Conservation (phyloP, 2,797 vertebrate species). For the Spea hammondii region DNA sequence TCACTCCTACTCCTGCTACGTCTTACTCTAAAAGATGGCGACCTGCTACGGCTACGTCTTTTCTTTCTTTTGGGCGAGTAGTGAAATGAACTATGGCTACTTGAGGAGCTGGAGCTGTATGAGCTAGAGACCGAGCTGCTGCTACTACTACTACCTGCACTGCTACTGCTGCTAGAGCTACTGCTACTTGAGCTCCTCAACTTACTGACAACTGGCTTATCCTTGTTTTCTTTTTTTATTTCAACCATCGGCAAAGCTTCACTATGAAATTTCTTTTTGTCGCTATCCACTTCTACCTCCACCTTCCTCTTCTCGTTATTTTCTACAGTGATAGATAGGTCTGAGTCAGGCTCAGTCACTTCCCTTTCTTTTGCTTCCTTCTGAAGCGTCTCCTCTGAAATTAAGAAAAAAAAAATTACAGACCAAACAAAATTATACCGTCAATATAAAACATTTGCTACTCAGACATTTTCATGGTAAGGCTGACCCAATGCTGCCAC, state of each 20-base stretch:
- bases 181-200: slow-evolving; percentile 78
- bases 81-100: slow-evolving; percentile 88
- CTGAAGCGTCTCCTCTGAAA: slow-evolving; percentile 83
- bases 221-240: slow-evolving; percentile 78
- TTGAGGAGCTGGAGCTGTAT: slow-evolving; percentile 85
- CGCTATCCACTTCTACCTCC: slow-evolving; percentile 79
- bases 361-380: slow-evolving; percentile 85
- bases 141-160: slow-evolving; percentile 77
- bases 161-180: slow-evolving; percentile 85
- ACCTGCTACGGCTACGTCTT: slow-evolving; percentile 87
- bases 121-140: slow-evolving; percentile 87
- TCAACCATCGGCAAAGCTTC: slow-evolving; percentile 77
- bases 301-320: slow-evolving; percentile 85
- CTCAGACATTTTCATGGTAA: no score
- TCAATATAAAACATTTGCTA: no score
- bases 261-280: slow-evolving; percentile 87
- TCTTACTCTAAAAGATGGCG: slow-evolving; percentile 77
- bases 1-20: slow-evolving; percentile 86
- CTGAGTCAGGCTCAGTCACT: slow-evolving; percentile 80
- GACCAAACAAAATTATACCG: no score
- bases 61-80: slow-evolving; percentile 85
- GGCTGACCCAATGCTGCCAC: no score
- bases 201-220: slow-evolving; percentile 68
- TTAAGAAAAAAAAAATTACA: slow-evolving; percentile 35
- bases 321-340: slow-evolving; percentile 78